A percentile compares a stretch with the other conserved stretches of the same genome.
Evolutionary conservation across 2,113 vertebrate species (phyloP).

Genomic region (Saimiri boliviensis): DNA sequence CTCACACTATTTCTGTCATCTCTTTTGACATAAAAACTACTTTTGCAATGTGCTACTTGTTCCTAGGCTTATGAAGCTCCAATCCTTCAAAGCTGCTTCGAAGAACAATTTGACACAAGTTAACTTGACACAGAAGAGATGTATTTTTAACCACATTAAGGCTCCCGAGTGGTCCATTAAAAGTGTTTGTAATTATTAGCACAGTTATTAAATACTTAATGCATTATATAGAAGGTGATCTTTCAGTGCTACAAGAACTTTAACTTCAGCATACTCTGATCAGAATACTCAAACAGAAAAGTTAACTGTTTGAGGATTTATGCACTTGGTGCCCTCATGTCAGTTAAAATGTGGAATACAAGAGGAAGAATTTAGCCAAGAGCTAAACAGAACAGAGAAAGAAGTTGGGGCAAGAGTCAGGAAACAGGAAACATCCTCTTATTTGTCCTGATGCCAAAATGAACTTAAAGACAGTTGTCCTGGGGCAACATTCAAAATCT

Average conservation of each 20-base stretch:
- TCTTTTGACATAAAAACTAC: slow-evolving; percentile 35
- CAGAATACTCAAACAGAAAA: slow-evolving; percentile 69
- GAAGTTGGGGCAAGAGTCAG: slow-evolving; percentile 71
- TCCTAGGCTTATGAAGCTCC: slow-evolving; percentile 60
- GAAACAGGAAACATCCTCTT: slow-evolving; percentile 77
- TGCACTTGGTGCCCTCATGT: slow-evolving; percentile 67
- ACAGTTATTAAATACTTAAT: slow-evolving; percentile 77
- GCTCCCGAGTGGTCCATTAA: slow-evolving; percentile 73
- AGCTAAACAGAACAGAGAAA: slow-evolving; percentile 65
- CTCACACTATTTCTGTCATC: slow-evolving; percentile 27
- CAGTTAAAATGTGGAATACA: slow-evolving; percentile 67
- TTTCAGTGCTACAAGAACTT: slow-evolving; percentile 61
- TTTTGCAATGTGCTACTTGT: slow-evolving; percentile 45
- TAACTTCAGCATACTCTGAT: slow-evolving; percentile 54
- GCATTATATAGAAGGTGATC: slow-evolving; percentile 65
- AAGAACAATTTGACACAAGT: slow-evolving; percentile 70
- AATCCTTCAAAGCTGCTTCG: slow-evolving; percentile 40
- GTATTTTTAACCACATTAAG: slow-evolving; percentile 70
- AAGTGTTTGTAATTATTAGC: slow-evolving; percentile 71
- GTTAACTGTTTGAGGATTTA: slow-evolving; percentile 77
- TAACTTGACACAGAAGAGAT: slow-evolving; percentile 71
- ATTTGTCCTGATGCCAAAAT: slow-evolving; percentile 74
- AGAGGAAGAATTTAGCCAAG: slow-evolving; percentile 70
- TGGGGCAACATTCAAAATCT: slow-evolving; percentile 45
- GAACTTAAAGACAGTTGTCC: slow-evolving; percentile 66